These are phyloP conservation scores for Platorchestia sp. DNA, from an alignment of 1,140 invertebrate species.

Conservation along the genomic window DNA sequence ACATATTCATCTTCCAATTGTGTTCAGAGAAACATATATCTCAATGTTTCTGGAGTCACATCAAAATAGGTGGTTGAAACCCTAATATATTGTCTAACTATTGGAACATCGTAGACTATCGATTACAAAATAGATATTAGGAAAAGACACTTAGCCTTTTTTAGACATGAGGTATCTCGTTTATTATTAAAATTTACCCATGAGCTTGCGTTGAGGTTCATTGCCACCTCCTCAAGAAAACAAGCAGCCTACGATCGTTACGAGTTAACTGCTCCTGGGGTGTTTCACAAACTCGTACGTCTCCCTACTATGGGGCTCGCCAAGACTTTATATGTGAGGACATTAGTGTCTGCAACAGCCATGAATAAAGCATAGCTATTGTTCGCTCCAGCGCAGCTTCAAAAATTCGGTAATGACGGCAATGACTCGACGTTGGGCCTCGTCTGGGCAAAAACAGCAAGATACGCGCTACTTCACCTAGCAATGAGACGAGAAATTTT, in stretches of 20 bases:
- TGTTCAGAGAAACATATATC: too few species aligned
- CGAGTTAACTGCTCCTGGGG: neutral
- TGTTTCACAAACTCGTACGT: neutral
- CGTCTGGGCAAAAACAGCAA: neutral
- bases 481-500: neutral
- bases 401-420: neutral
- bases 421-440: neutral
- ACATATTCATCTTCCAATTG: neutral
- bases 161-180: neutral
- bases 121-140: neutral
- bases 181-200: neutral
- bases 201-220: neutral
- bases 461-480: neutral
- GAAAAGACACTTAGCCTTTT: neutral
- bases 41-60: neutral
- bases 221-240: neutral
- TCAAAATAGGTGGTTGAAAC: neutral
- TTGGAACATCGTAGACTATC: neutral
- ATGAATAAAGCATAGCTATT: slow-evolving; percentile 36
- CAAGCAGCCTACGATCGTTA: neutral
- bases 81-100: neutral
- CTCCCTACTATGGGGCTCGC: neutral
- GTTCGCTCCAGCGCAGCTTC: neutral
- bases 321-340: neutral
- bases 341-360: slow-evolving; percentile 2